These are phyloP conservation scores for Oenanthe melanoleuca DNA, from an alignment of 2,113 vertebrate genomes.

Conservation along the genomic window DNA sequence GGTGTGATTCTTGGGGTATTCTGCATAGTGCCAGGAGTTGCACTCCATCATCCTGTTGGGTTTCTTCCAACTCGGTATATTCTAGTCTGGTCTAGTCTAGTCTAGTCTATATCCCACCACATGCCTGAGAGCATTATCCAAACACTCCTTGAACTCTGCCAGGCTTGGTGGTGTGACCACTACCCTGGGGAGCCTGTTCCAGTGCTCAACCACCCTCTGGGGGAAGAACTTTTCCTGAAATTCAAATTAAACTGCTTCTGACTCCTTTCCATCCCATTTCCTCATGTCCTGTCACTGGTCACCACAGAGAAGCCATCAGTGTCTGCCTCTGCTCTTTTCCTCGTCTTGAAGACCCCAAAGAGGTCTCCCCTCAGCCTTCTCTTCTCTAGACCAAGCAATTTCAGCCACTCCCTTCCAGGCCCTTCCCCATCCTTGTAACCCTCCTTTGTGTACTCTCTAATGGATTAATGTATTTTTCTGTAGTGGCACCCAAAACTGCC, in stretches of 20 bases:
- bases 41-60: rapidly evolving
- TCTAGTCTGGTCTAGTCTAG: neutral
- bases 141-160: neutral
- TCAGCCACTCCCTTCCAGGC: neutral
- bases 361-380: neutral
- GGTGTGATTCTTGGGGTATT: neutral
- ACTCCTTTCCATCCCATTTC: neutral
- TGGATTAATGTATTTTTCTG: neutral
- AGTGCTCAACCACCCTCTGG: rapidly evolving
- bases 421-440: neutral
- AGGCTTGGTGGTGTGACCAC: neutral
- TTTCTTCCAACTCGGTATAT: neutral
- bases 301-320: neutral
- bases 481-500: neutral
- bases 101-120: too few relatives aligned
- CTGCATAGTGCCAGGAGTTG: neutral
- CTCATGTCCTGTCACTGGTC: neutral
- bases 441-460: neutral
- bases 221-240: neutral
- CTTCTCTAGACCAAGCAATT: neutral
- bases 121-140: neutral
- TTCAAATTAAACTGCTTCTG: neutral
- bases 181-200: neutral
- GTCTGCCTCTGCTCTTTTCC: neutral
- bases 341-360: neutral